Evolutionary conservation across 1,140 invertebrate species (phyloP), one percentile per base, ranked within the genome.

Genomic region (Proctacanthus coquilletti): DNA sequence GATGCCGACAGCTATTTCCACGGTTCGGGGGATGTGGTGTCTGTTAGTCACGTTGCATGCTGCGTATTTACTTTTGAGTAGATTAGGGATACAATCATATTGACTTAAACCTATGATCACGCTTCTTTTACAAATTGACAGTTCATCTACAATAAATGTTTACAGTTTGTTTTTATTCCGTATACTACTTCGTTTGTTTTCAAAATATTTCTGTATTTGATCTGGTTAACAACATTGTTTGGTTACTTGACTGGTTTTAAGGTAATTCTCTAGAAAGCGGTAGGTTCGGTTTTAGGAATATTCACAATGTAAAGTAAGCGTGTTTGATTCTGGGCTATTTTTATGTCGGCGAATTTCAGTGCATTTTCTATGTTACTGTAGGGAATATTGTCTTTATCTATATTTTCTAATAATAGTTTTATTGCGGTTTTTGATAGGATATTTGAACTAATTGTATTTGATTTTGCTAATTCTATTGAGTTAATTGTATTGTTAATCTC

Each of bases 401-500:
- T 25, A 21, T 33, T 39, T n/a, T n/a, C n/a, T n/a, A n/a, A n/a
- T n/a, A n/a, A n/a, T n/a, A 35, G 34, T 14, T 27, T 18, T 11
- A 41, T 18, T 29, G 34, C 39, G 23, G 9, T 11, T 20, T 41
- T 27, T 13, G 34, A 37, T 20, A 41, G 5, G 10, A 41, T 29
- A 8, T 36, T 34, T 3, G 35, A 41, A 31, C 37, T 40, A 34
- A 40, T 21, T 5, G 38, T 40, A 13, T 34, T 34, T 11, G 39
- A 36, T 36, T 41, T 32, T 4, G 40, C 40, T 25, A 29, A 38
- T 13, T 31, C 21, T 13, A 38, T 13, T 21, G 36, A 29, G 17
- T 42, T 10, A 10, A 31, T 21, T 5, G 31, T 8, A 15, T 38
- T 42, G 11, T 9, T 38, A 13, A 42, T 5, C 13, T 32, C 40